Conservation (phyloP, 2,888 invertebrate species). For the Acleris emargana region DNA sequence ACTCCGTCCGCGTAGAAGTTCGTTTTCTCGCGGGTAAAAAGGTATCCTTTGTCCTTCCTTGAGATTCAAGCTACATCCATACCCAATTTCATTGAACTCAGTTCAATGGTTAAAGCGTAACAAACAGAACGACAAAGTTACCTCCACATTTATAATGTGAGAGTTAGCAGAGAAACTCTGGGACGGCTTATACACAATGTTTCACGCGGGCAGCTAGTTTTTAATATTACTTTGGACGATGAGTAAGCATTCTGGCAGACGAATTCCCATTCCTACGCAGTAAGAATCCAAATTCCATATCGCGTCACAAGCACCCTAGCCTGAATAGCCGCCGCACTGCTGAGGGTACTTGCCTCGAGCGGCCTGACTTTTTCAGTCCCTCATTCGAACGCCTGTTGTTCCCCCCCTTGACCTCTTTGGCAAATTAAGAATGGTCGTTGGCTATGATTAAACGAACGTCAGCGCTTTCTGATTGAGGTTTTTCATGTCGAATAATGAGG, state of each 20-base stretch:
- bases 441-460: slow-evolving; percentile 32
- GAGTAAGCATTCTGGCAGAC: not conserved
- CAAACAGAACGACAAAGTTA: too few species aligned
- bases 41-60: too few species aligned
- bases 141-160: too few species aligned
- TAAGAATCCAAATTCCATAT: slow-evolving; percentile 8
- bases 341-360: slow-evolving; percentile 13
- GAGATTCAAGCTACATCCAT: too few species aligned
- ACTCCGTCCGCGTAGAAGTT: too few species aligned
- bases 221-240: too few species aligned
- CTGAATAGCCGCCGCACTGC: slow-evolving; percentile 9
- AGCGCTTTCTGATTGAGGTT: slow-evolving; percentile 19
- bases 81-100: too few species aligned
- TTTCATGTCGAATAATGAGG: not conserved
- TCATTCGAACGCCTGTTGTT: slow-evolving; percentile 41
- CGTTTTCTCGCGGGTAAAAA: too few species aligned
- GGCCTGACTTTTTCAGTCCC: slow-evolving; percentile 35
- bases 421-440: slow-evolving; percentile 48
- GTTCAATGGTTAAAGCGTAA: too few species aligned
- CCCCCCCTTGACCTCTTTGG: slow-evolving; percentile 48
- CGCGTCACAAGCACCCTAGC: slow-evolving; percentile 3
- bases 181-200: too few species aligned
- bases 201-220: too few species aligned
- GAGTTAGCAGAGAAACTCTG: too few species aligned
- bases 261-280: slow-evolving; percentile 1